Evolutionary conservation across 2,888 invertebrate genomes (phyloP).

Genomic region (Anthrax anthrax): DNA sequence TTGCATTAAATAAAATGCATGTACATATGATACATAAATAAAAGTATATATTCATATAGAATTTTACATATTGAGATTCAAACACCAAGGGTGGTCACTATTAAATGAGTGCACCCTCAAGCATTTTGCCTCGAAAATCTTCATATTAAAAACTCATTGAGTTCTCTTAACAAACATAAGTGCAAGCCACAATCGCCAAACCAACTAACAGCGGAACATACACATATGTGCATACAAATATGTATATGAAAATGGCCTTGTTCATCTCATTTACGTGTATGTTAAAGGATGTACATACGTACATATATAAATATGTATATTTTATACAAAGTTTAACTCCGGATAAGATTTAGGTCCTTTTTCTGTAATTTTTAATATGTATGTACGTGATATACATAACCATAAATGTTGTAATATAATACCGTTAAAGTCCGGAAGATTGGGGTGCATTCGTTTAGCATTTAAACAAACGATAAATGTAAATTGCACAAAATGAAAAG

Average conservation of each 20-base stretch:
- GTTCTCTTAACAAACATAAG: constrained; percentile 3
- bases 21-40: no score
- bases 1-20: no score
- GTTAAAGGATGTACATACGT: not conserved
- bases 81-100: constrained; percentile 1
- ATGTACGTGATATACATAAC: no score
- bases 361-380: no score
- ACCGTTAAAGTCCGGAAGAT: not conserved
- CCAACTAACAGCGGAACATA: not conserved
- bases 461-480: not conserved
- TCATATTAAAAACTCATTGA: constrained; percentile 8
- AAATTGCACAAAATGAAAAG: not conserved
- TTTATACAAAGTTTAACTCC: not conserved
- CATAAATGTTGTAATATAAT: no score
- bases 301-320: no score
- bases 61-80: no score
- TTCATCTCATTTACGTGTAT: no score
- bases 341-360: not conserved
- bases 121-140: constrained; percentile 4
- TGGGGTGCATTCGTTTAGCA: not conserved
- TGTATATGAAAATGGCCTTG: no score
- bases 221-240: no score
- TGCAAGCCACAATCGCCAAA: not conserved
- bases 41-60: no score
- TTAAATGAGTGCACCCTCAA: constrained; percentile 4